Percentiles rank a stretch among this genome's conserved stretches.
phyloP scores from a whole-genome alignment of 1,140 invertebrate species.

The Carcinoscorpius rotundicauda region DNA sequence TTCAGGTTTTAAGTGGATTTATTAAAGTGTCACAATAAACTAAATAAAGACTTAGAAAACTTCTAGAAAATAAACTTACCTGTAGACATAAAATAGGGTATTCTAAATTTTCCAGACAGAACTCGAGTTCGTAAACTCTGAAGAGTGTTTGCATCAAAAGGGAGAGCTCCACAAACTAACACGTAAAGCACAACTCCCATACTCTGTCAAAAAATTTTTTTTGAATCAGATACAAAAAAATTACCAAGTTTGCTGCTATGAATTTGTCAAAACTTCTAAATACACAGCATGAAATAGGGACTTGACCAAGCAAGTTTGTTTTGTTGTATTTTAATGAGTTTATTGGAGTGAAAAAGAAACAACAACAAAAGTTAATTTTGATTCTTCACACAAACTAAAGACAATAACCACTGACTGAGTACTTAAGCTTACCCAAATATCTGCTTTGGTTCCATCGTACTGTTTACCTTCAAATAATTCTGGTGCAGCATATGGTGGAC shows the following conservation, averaged over 20 bases:
- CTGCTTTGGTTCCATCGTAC: constrained; percentile 88
- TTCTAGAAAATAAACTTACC: constrained; percentile 10
- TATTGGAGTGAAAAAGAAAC: too few relatives aligned
- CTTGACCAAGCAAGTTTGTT: too few relatives aligned
- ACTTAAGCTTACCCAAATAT: constrained; percentile 69
- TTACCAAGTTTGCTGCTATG: too few relatives aligned
- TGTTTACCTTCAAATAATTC: constrained; percentile 81
- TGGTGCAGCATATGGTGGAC: constrained; percentile 89
- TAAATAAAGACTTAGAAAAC: neutral
- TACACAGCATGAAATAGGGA: too few relatives aligned
- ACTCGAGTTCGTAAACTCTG: constrained; percentile 79
- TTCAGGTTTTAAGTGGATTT: neutral
- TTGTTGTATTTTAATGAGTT: too few relatives aligned
- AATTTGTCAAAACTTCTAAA: constrained; percentile 10
- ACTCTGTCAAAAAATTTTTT: constrained; percentile 48
- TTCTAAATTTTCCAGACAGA: constrained; percentile 80
- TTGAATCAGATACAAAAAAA: too few relatives aligned
- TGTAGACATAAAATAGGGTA: constrained; percentile 95
- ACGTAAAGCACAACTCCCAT: constrained; percentile 94
- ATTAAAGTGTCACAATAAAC: neutral
- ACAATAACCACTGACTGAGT: neutral
- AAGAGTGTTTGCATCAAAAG: constrained; percentile 87
- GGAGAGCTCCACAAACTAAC: constrained; percentile 87
- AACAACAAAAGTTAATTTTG: too few relatives aligned
- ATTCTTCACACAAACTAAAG: too few relatives aligned